Conservation (phyloP, 2,113 vertebrate species). For the Lipophrys pholis region DNA sequence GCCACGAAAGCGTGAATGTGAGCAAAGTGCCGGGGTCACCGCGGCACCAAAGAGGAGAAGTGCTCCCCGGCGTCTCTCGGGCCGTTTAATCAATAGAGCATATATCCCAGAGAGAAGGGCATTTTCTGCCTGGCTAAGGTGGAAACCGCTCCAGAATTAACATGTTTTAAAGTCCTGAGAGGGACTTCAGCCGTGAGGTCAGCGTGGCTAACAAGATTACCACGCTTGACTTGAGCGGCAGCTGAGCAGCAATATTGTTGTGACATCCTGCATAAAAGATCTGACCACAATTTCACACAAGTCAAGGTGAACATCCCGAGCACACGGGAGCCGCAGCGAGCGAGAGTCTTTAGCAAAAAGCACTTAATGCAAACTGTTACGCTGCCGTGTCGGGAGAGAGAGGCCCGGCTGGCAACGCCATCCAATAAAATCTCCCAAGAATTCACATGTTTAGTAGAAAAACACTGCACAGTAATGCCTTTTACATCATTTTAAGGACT, state of each 20-base stretch:
- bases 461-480: neutral
- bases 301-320: constrained; percentile 43
- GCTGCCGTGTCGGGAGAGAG: too few relatives aligned
- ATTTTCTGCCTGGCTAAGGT: constrained; percentile 55
- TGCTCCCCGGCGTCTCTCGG: constrained; percentile 8
- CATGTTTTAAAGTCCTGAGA: constrained; percentile 59
- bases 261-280: constrained; percentile 56
- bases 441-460: neutral
- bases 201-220: constrained; percentile 58
- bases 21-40: neutral
- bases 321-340: neutral
- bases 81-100: constrained; percentile 39
- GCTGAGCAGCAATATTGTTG: constrained; percentile 60
- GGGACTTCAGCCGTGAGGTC: constrained; percentile 52
- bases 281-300: constrained; percentile 39
- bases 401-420: neutral
- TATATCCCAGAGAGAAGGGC: constrained; percentile 24
- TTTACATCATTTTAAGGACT: too few relatives aligned
- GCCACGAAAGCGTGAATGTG: neutral
- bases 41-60: constrained; percentile 5
- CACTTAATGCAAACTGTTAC: neutral
- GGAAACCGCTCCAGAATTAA: constrained; percentile 54
- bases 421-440: neutral
- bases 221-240: constrained; percentile 52
- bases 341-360: neutral